A percentile compares a stretch with the other conserved stretches of the same genome.
Conservation (phyloP, 1,140 invertebrate genomes). For the Arctopsyche grandis region DNA sequence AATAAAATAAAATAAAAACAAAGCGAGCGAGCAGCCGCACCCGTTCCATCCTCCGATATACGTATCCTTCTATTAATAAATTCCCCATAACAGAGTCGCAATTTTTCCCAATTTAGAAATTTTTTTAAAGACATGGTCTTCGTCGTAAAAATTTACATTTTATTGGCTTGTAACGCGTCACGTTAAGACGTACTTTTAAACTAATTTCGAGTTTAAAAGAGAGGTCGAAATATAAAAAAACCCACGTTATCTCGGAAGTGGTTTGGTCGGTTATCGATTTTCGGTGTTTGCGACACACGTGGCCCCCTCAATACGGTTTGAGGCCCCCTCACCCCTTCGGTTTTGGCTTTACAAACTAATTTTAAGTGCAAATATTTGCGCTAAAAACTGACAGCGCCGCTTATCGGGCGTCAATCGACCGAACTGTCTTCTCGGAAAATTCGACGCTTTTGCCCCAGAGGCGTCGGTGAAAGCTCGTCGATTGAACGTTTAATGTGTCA, state of each 20-base stretch:
- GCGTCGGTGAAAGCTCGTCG: no score
- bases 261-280: neutral
- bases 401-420: neutral
- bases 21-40: no score
- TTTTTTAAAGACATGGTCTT: neutral
- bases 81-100: neutral
- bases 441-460: no score
- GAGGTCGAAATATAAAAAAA: neutral
- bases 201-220: neutral
- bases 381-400: constrained; percentile 2
- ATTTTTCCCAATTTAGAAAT: neutral
- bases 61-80: no score
- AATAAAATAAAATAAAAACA: no score
- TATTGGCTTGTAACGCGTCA: constrained; percentile 17
- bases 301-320: neutral
- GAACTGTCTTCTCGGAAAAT: neutral
- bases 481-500: no score
- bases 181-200: constrained; percentile 21
- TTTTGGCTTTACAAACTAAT: constrained; percentile 1
- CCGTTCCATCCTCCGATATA: no score
- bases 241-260: neutral
- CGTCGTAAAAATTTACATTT: constrained; percentile 29
- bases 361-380: constrained; percentile 23
- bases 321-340: neutral
- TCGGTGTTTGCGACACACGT: neutral